A percentile compares a stretch with the other conserved stretches of the same genome.
These are phyloP conservation scores for Pogoniulus pusillus DNA, from an alignment of 2,797 vertebrate genomes.

Conservation along the genomic window DNA sequence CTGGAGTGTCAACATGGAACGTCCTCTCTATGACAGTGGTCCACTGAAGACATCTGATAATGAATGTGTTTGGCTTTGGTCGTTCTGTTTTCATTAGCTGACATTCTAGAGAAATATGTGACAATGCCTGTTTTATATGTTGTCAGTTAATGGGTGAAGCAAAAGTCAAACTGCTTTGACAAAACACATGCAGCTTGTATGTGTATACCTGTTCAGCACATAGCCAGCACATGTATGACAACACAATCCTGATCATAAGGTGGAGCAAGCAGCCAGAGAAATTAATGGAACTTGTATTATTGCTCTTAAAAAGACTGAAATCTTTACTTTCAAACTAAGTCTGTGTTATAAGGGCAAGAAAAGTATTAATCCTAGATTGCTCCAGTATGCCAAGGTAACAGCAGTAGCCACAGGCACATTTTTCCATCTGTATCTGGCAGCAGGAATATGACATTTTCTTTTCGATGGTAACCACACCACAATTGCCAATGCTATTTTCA, in stretches of 20 bases:
- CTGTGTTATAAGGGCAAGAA: not conserved
- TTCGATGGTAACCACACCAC: constrained; percentile 6
- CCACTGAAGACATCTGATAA: constrained; percentile 98
- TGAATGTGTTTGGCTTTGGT: constrained; percentile 97
- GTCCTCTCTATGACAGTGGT: constrained; percentile 97
- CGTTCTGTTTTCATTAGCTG: constrained; percentile 98
- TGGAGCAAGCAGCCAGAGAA: not conserved
- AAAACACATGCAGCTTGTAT: not conserved
- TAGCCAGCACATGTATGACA: not conserved
- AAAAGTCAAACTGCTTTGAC: not conserved
- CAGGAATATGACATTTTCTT: constrained; percentile 14
- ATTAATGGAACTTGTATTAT: not conserved
- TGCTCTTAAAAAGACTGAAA: not conserved
- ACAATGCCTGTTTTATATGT: not conserved
- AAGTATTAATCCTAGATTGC: not conserved
- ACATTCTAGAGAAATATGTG: constrained; percentile 85
- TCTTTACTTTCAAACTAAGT: not conserved
- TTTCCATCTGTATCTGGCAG: constrained; percentile 59
- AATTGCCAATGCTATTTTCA: not conserved
- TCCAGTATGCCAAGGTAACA: constrained; percentile 39
- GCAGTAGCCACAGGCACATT: constrained; percentile 54
- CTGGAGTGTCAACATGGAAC: constrained; percentile 94
- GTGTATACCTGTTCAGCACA: not conserved
- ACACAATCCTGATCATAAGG: not conserved
- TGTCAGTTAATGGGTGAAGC: not conserved